Evolutionary conservation across 2,888 invertebrate genomes (phyloP).

Genomic region (Pterostichus niger): DNA sequence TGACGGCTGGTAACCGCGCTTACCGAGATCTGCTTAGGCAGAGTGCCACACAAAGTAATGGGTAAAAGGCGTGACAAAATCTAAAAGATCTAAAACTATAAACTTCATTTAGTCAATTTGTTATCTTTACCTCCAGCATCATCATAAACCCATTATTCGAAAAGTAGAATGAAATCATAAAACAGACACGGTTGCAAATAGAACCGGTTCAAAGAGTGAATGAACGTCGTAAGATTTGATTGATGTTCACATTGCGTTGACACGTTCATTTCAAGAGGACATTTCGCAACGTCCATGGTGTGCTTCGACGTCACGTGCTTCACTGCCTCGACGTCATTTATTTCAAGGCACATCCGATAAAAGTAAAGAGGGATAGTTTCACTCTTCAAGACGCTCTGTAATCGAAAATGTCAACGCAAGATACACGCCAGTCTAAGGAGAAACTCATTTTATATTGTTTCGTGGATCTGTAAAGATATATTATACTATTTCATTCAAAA

Average conservation of each 20-base stretch:
- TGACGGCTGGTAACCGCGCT: too few species aligned
- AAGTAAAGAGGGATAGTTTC: constrained; percentile 25
- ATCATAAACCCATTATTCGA: too few species aligned
- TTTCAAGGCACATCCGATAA: constrained; percentile 34
- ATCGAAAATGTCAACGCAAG: constrained; percentile 54
- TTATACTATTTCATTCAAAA: neutral
- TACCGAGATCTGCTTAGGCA: too few species aligned
- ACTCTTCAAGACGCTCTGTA: constrained; percentile 21
- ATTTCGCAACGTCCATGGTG: neutral
- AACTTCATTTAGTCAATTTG: too few species aligned
- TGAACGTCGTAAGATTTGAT: neutral
- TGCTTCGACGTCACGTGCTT: neutral
- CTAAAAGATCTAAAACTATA: too few species aligned
- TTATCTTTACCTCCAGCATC: too few species aligned
- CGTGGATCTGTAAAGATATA: neutral
- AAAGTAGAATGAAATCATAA: too few species aligned
- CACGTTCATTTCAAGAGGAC: constrained; percentile 14
- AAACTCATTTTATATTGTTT: constrained; percentile 44
- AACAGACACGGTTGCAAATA: neutral
- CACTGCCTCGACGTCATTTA: constrained; percentile 21
- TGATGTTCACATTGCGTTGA: constrained; percentile 3
- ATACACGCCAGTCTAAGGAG: constrained; percentile 26
- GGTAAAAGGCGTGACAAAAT: too few species aligned
- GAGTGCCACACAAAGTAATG: too few species aligned
- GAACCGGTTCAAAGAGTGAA: neutral